Percentiles rank a stretch among this genome's conserved stretches.
phyloP scores from a whole-genome alignment of 2,113 vertebrate species.

The Atrichornis clamosus region DNA sequence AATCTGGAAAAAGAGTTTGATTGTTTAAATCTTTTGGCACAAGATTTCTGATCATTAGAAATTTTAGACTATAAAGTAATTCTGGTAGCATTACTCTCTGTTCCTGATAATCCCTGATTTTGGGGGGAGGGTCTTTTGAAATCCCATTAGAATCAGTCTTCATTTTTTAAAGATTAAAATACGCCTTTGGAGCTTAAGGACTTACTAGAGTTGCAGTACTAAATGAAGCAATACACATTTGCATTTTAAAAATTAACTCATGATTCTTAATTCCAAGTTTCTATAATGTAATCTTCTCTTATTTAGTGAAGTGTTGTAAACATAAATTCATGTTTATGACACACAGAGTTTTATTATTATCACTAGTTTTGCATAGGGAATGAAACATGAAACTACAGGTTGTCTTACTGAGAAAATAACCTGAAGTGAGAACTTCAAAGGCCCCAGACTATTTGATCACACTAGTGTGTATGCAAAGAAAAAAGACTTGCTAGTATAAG shows the following conservation, averaged over 20 bases:
- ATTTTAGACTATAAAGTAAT: not conserved
- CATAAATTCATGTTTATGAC: not conserved
- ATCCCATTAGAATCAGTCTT: not conserved
- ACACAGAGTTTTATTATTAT: not conserved
- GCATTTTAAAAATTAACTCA: not conserved
- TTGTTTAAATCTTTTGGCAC: not conserved
- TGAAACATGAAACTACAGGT: not conserved
- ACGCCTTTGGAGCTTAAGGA: not conserved
- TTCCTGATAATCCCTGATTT: not conserved
- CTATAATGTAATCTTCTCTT: not conserved
- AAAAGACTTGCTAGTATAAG: not conserved
- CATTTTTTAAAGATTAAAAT: not conserved
- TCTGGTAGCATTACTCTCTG: not conserved
- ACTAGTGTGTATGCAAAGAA: not conserved
- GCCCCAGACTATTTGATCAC: not conserved
- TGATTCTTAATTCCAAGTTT: not conserved
- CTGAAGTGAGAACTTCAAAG: not conserved
- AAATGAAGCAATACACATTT: not conserved
- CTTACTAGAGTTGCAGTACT: not conserved
- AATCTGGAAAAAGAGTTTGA: not conserved
- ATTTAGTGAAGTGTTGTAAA: not conserved
- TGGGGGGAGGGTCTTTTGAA: not conserved
- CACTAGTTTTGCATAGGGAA: not conserved
- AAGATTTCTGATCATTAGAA: not conserved
- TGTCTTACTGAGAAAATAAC: slow-evolving; percentile 4